Conservation (phyloP, 2,113 vertebrate genomes). For the Columba livia region DNA sequence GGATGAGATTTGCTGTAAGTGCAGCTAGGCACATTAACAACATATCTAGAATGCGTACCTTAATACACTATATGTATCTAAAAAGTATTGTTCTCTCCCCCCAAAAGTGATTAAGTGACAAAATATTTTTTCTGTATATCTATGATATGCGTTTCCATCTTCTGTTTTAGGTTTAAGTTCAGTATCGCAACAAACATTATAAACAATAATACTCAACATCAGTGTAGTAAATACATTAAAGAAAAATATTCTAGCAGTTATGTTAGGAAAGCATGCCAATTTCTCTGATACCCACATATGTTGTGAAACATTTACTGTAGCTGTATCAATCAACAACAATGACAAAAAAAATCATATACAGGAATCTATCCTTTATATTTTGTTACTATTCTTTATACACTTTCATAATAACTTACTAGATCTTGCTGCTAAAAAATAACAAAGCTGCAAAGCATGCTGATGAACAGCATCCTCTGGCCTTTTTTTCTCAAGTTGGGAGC, state of each 20-base stretch:
- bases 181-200: not conserved
- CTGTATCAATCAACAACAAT: not conserved
- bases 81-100: not conserved
- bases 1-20: not conserved
- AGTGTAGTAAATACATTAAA: not conserved
- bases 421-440: constrained; percentile 24
- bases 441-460: not conserved
- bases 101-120: not conserved
- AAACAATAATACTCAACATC: not conserved
- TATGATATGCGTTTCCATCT: not conserved
- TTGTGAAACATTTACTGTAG: not conserved
- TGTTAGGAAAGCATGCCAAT: not conserved
- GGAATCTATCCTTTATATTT: not conserved
- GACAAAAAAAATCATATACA: not conserved
- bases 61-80: too few relatives aligned
- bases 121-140: not conserved
- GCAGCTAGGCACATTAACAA: not conserved
- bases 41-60: not conserved
- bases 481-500: not conserved
- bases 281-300: not conserved
- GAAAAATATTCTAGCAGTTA: not conserved
- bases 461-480: not conserved
- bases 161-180: not conserved
- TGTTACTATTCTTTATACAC: not conserved
- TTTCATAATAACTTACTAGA: not conserved